Conservation (phyloP, 1,140 invertebrate genomes). For the Yoshiicerus persimilis region DNA sequence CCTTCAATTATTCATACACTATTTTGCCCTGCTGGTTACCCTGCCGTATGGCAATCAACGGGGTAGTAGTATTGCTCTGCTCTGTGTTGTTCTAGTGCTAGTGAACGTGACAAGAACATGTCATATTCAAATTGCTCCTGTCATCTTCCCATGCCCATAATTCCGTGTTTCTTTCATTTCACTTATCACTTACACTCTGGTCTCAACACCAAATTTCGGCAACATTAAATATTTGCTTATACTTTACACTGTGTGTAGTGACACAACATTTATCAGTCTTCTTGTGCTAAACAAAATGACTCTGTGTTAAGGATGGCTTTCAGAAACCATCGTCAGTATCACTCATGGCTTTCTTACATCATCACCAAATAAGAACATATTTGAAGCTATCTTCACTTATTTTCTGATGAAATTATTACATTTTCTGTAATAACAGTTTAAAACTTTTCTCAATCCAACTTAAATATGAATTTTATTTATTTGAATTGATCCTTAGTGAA, state of each 20-base stretch:
- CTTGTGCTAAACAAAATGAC: not conserved
- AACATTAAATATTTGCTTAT: not conserved
- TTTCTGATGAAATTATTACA: too few relatives aligned
- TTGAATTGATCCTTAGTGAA: too few relatives aligned
- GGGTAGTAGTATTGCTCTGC: not conserved
- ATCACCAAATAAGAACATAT: too few relatives aligned
- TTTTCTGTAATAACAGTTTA: too few relatives aligned
- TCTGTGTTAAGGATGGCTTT: too few relatives aligned
- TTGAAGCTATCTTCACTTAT: too few relatives aligned
- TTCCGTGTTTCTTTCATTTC: not conserved
- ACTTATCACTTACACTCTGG: not conserved
- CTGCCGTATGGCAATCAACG: not conserved
- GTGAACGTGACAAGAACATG: not conserved
- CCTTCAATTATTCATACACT: not conserved
- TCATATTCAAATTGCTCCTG: not conserved
- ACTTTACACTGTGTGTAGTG: not conserved
- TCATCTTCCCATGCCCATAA: not conserved
- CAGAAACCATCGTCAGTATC: too few relatives aligned
- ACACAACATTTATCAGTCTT: too few relatives aligned
- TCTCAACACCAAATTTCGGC: not conserved
- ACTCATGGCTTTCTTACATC: too few relatives aligned
- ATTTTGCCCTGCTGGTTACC: not conserved
- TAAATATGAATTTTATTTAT: too few relatives aligned
- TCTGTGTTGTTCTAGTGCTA: not conserved
- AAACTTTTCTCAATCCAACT: too few relatives aligned